Evolutionary conservation across 2,888 invertebrate genomes (phyloP).

Genomic region (Baronia brevicornis): DNA sequence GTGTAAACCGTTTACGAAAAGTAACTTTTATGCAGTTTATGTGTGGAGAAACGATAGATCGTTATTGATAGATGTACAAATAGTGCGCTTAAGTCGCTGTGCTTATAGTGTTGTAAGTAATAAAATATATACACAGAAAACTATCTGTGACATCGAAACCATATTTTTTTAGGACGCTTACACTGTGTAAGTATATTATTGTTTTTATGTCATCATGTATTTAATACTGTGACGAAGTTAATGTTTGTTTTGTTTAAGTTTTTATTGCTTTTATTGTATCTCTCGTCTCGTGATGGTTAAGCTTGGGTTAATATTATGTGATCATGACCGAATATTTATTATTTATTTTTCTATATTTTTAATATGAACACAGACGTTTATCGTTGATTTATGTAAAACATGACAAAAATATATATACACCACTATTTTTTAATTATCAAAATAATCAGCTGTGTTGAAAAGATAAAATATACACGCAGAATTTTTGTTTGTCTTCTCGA

Average conservation of each 20-base stretch:
- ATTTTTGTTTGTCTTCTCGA: no score
- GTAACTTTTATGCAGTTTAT: constrained; percentile 7
- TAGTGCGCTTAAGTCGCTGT: constrained; percentile 10
- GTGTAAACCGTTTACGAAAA: no score
- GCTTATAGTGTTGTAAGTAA: constrained; percentile 2
- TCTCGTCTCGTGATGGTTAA: background rate
- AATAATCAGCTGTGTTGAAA: no score
- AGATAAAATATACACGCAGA: no score
- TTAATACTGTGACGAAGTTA: constrained; percentile 20
- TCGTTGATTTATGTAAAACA: no score
- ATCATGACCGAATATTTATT: constrained; percentile 13
- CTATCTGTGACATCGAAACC: constrained; percentile 26
- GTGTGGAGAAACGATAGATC: constrained; percentile 13
- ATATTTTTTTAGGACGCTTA: constrained; percentile 34
- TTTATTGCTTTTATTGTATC: constrained; percentile 1
- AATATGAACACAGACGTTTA: no score
- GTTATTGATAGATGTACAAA: constrained; percentile 21
- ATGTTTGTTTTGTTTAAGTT: background rate
- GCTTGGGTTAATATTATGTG: constrained; percentile 16
- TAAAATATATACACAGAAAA: no score
- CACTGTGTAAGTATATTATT: constrained; percentile 26
- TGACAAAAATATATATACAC: no score
- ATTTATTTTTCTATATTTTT: constrained; percentile 19
- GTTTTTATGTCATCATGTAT: constrained; percentile 24
- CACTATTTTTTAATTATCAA: no score